Percentiles rank a stretch among this genome's conserved stretches.
These are phyloP conservation scores for Rhinogobio ventralis DNA, from an alignment of 2,797 vertebrate genomes.

Conservation along the genomic window DNA sequence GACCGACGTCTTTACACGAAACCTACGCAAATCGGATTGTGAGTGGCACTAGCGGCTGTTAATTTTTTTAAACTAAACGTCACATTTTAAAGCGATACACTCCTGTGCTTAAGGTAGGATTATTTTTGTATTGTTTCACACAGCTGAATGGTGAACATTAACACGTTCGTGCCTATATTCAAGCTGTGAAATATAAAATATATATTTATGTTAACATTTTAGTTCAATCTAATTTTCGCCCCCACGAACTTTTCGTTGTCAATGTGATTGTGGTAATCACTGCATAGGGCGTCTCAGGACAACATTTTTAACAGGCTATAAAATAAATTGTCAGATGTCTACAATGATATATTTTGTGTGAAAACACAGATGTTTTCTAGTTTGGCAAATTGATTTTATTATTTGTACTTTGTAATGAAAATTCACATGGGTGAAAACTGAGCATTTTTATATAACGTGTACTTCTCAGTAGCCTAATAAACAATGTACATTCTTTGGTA, in stretches of 20 bases:
- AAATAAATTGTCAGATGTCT: conserved; percentile 78
- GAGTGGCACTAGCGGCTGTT: conserved; percentile 84
- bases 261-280: conserved; percentile 73
- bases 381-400: conserved; percentile 80
- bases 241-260: conserved; percentile 60
- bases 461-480: conserved; percentile 85
- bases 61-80: conserved; percentile 71
- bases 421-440: conserved; percentile 71
- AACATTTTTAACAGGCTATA: conserved; percentile 72
- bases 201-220: conserved; percentile 77
- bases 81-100: conserved; percentile 67
- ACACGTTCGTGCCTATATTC: conserved; percentile 81
- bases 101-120: conserved; percentile 89
- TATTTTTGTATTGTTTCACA: conserved; percentile 84
- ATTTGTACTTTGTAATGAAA: conserved; percentile 92
- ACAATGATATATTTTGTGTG: conserved; percentile 79
- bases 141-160: conserved; percentile 77
- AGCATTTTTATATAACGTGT: conserved; percentile 84
- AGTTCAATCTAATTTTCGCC: conserved; percentile 70
- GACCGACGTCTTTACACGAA: conserved; percentile 81
- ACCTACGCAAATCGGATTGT: conserved; percentile 85
- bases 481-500: conserved; percentile 91
- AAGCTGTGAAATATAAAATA: conserved; percentile 72
- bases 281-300: conserved; percentile 82
- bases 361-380: conserved; percentile 75